A percentile compares a stretch with the other conserved stretches of the same genome.
Conservation (phyloP, 2,888 invertebrate species). For the Calameuta filiformis region DNA sequence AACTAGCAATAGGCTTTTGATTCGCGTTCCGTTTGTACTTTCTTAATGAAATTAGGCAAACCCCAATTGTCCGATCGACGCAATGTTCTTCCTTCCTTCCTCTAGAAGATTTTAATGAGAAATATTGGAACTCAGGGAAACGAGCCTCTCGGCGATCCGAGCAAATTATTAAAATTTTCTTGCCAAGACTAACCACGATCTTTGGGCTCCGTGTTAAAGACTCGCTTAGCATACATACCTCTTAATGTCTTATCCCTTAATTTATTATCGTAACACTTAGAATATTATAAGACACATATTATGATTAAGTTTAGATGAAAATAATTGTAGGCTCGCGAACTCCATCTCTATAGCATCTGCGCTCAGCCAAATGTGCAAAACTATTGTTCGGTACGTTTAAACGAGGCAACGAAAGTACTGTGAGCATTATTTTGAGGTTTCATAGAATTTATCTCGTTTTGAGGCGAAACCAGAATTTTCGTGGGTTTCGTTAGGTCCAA, state of each 20-base stretch:
- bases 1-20: not conserved
- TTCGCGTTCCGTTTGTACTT: not conserved
- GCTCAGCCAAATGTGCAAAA: not conserved
- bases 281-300: constrained; percentile 25
- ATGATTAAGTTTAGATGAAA: constrained; percentile 19
- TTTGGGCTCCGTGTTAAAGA: not conserved
- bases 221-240: constrained; percentile 13
- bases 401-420: not conserved
- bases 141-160: too few species aligned
- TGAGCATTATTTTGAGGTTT: not conserved
- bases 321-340: constrained; percentile 13
- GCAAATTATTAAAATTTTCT: not conserved
- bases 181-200: not conserved
- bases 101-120: not conserved
- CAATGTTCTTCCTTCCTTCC: too few species aligned
- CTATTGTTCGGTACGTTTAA: not conserved
- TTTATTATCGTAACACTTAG: constrained; percentile 23
- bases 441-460: not conserved
- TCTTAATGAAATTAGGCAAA: not conserved
- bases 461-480: not conserved
- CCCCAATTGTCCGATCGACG: too few species aligned
- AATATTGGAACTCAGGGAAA: too few species aligned
- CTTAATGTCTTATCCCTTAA: constrained; percentile 16
- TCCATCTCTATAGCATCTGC: constrained; percentile 6
- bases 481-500: not conserved